phyloP scores from a whole-genome alignment of 2,113 vertebrate genomes.

The Saguinus midas region DNA sequence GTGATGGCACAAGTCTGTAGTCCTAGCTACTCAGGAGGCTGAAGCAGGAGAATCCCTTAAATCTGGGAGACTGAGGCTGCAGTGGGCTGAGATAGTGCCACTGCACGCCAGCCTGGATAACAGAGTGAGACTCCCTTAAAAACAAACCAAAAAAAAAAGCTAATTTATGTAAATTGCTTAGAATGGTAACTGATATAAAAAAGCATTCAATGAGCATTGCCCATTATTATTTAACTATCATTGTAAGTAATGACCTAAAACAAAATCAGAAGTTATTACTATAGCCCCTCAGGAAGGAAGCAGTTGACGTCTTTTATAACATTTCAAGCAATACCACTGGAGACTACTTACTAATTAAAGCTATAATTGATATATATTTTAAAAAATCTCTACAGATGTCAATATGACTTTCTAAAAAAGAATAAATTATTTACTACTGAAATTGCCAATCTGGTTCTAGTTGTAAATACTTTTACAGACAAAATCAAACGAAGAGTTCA shows the following conservation, averaged over 20 bases:
- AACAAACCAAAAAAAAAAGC: neutral
- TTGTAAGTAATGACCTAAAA: neutral
- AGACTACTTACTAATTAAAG: neutral
- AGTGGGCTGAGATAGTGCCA: no score
- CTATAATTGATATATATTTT: neutral
- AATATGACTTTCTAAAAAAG: neutral
- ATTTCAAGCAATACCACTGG: neutral
- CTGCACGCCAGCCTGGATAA: no score
- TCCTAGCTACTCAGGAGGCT: no score
- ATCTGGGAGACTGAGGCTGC: no score
- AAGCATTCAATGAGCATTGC: neutral
- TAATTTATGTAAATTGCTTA: neutral
- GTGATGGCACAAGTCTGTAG: no score
- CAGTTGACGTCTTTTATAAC: neutral
- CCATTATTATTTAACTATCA: neutral
- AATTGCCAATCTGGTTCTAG: neutral
- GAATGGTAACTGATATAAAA: neutral
- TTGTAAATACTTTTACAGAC: neutral
- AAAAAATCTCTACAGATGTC: neutral
- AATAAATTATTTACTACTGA: neutral
- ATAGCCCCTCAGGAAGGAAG: neutral
- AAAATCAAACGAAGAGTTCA: neutral
- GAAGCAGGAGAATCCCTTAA: no score
- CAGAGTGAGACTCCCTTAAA: no score
- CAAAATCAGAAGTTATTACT: neutral